A percentile compares a stretch with the other conserved stretches of the same genome.
phyloP scores from a whole-genome alignment of 1,140 invertebrate species.

The Kradibia gibbosae region DNA sequence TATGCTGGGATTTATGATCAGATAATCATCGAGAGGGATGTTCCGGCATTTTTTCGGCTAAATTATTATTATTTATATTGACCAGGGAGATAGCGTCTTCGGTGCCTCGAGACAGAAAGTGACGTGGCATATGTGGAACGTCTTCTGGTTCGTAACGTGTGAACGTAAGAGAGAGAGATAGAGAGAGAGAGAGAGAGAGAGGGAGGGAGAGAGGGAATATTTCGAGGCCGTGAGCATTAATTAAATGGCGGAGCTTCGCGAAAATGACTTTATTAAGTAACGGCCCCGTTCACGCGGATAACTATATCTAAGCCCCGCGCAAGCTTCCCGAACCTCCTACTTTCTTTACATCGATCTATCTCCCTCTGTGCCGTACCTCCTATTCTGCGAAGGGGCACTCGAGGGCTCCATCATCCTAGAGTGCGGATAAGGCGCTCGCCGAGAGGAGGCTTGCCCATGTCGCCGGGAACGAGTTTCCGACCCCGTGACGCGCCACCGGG shows the following conservation, averaged over 20 bases:
- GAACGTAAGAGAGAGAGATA: background rate
- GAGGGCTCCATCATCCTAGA: constrained; percentile 39
- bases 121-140: background rate
- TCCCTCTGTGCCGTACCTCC: background rate
- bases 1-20: constrained; percentile 70
- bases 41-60: constrained; percentile 67
- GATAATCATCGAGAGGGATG: constrained; percentile 72
- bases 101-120: constrained; percentile 6
- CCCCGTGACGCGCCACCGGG: background rate
- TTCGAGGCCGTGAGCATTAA: constrained; percentile 59
- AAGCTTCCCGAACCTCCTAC: background rate
- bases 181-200: constrained; percentile 30
- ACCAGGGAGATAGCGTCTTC: background rate
- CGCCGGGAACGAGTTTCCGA: constrained; percentile 34
- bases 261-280: constrained; percentile 69
- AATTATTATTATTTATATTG: constrained; percentile 72
- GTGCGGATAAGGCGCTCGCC: constrained; percentile 30
- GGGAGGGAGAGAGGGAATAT: constrained; percentile 54
- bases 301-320: background rate
- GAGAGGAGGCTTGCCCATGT: background rate
- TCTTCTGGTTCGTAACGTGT: too few species aligned
- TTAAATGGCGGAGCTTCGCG: constrained; percentile 58
- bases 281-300: background rate
- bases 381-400: too few species aligned
- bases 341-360: background rate